These are phyloP conservation scores for Colistium nudipinnis DNA, from an alignment of 2,113 vertebrate species.

Conservation along the genomic window DNA sequence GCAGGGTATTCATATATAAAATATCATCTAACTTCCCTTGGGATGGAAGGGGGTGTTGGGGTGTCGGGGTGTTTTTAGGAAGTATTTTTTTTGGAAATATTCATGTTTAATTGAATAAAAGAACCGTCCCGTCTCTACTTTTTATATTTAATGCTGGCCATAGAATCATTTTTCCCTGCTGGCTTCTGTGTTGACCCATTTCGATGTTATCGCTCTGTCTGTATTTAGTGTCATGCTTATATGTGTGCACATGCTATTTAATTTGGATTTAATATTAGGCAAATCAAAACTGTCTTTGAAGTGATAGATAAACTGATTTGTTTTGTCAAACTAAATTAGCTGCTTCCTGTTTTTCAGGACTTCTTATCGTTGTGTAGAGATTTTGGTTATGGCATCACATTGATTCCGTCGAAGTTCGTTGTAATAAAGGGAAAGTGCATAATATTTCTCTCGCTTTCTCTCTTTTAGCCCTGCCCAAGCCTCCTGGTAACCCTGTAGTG, in stretches of 20 bases:
- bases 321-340: not conserved
- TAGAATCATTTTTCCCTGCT: not conserved
- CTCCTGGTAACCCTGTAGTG: slow-evolving; percentile 92
- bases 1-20: not conserved
- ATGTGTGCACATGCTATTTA: not conserved
- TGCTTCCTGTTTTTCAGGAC: not conserved
- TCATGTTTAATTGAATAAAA: not conserved
- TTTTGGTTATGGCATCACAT: not conserved
- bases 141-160: not conserved
- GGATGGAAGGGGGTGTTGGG: not conserved
- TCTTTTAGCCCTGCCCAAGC: slow-evolving; percentile 90
- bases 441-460: slow-evolving; percentile 2
- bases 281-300: not conserved
- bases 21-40: not conserved
- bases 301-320: not conserved
- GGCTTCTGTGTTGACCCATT: not conserved
- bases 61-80: not conserved
- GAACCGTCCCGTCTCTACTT: not conserved
- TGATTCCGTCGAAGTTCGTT: not conserved
- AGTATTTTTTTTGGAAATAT: not conserved
- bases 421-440: not conserved
- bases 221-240: not conserved
- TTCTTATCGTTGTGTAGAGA: not conserved
- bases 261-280: slow-evolving; percentile 9
- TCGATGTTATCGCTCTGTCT: not conserved